Base-by-base conservation (phyloP, 1,140 invertebrate species). In the Mizuhopecten yessoensis region DNA sequence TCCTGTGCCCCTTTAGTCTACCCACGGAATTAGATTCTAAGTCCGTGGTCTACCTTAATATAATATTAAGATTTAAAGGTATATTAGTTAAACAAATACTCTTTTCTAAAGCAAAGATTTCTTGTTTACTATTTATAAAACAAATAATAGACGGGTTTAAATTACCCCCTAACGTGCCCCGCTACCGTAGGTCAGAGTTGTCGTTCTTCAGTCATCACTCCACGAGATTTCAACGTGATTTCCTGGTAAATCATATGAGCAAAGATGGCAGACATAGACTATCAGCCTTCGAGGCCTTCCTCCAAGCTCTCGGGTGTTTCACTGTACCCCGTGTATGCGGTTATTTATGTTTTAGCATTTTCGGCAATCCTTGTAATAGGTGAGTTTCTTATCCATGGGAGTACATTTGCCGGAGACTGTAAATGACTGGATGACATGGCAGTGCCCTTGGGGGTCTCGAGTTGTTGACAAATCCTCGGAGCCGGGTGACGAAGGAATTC, bases 331-430 rank as follows among this genome's bases (percentile, higher is more conserved):
- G 90, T 94, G 33, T 94, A 93, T 90, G 90, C 87, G 10, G 88
- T 92, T 34, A 87, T 91, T 2, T 29, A 45, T 39, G 42, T 90
- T 23, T 36, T 94, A 9, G 92, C 45, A 23, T 87, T 87, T 36
- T n/a, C 86, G 34, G 93, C 92, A 15, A 87, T 94, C 15, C 88
- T 90, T 39, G 91, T 94, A 23, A 93, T 94, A 33, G 92, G 92
- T 94, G 90, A 75, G n/a, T 34, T n/a, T 7, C 10, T 13, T 45
- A 0, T 90, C n/a, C n/a, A 33, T 36, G 39, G 45, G 34, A 34
- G 86, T 33, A 34, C 33, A 88, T 87, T 13, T 5, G 57, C 49
- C 33, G 33, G 36, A 45, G 89, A 42, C 1, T 33, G 86, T n/a
- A 20, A 33, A 9, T 13, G 34, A 34, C 15, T 34, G 17, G 17